Conservation (phyloP, 2,113 vertebrate species). For the Dinomys branickii region DNA sequence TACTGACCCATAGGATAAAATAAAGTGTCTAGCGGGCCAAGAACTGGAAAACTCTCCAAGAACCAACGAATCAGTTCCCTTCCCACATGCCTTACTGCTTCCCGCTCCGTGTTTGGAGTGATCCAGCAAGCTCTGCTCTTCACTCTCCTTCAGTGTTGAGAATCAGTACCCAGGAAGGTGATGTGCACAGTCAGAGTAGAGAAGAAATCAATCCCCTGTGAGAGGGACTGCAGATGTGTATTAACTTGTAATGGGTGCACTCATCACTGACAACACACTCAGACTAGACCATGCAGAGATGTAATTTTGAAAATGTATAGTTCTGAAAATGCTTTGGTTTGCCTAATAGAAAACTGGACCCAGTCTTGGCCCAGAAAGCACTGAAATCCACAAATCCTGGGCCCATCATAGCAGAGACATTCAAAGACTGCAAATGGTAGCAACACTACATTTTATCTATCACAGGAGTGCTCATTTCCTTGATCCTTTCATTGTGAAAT, state of each 20-base stretch:
- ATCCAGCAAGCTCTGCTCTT: background rate
- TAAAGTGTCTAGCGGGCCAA: background rate
- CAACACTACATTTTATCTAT: background rate
- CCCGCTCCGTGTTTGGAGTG: background rate
- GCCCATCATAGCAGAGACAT: background rate
- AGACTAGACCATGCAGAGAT: background rate
- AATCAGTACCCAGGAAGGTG: background rate
- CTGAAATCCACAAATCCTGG: background rate
- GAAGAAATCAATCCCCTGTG: background rate
- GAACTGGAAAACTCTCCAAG: background rate
- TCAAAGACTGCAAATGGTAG: background rate
- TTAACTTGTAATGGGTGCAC: background rate
- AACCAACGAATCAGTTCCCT: background rate
- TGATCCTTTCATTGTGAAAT: background rate
- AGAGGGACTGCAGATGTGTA: background rate
- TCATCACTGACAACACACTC: background rate
- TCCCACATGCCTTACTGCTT: background rate
- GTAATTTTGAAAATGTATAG: background rate
- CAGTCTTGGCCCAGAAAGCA: background rate
- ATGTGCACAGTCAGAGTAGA: background rate
- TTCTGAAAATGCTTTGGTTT: background rate
- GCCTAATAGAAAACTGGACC: background rate
- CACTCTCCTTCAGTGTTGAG: background rate
- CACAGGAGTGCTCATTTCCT: background rate
- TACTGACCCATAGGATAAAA: background rate